Evolutionary conservation across 2,797 vertebrate species (phyloP).

Genomic region (Myioborus miniatus): DNA sequence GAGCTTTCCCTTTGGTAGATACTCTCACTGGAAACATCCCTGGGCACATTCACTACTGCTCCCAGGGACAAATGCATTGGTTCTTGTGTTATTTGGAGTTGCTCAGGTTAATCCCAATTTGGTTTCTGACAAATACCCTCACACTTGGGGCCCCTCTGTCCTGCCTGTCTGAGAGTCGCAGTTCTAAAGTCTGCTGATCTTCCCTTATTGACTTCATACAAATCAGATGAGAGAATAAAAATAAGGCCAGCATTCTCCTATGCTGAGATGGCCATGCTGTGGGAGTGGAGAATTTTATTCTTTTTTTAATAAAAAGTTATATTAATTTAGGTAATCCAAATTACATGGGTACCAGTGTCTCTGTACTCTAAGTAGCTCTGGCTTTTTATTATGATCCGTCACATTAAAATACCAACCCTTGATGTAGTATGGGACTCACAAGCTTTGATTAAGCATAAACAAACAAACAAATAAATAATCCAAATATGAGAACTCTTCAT

Average conservation of each 20-base stretch:
- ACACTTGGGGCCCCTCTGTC: neutral
- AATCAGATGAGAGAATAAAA: neutral
- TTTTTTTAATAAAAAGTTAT: neutral
- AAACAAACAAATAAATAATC: conserved; percentile 49
- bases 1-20: neutral
- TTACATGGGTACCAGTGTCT: neutral
- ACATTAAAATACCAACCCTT: conserved; percentile 55
- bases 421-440: conserved; percentile 2
- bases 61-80: neutral
- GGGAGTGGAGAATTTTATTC: neutral
- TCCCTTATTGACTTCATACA: neutral
- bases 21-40: neutral
- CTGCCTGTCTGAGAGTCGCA: neutral
- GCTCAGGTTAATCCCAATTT: neutral
- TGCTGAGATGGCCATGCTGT: neutral
- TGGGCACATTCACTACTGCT: neutral
- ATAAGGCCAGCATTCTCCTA: neutral
- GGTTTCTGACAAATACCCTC: neutral
- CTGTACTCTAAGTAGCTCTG: neutral
- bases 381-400: conserved; percentile 29
- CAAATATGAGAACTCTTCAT: neutral
- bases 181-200: neutral
- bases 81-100: neutral
- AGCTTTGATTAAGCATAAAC: conserved; percentile 50
- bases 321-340: conserved; percentile 6